phyloP scores from a whole-genome alignment of 2,888 invertebrate genomes.

The Hemaris fuciformis region DNA sequence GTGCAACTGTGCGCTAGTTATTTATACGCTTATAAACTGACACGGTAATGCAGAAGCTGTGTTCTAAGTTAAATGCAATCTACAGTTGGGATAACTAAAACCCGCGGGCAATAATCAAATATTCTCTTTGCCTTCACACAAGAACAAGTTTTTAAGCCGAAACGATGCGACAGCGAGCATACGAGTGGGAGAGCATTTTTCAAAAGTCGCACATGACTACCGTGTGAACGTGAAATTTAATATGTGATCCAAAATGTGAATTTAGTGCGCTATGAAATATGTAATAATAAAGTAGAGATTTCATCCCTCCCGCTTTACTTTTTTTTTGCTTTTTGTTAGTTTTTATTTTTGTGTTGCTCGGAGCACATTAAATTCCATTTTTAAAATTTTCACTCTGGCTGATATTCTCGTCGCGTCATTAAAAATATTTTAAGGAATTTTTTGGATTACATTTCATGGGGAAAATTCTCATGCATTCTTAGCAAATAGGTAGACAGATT shows the following conservation, averaged over 20 bases:
- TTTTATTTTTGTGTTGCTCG: too few species aligned
- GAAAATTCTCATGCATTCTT: too few species aligned
- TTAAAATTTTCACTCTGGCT: too few species aligned
- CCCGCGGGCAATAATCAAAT: not conserved
- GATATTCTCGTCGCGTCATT: too few species aligned
- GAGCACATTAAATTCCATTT: too few species aligned
- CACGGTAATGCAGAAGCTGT: too few species aligned
- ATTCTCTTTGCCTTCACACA: not conserved
- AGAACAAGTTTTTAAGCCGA: not conserved
- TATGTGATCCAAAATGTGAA: not conserved
- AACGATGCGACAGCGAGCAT: not conserved
- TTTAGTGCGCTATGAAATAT: not conserved
- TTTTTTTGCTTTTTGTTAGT: too few species aligned
- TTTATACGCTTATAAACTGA: too few species aligned
- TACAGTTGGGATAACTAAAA: not conserved
- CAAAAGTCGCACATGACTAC: not conserved
- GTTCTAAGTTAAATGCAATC: not conserved
- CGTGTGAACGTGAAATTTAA: not conserved
- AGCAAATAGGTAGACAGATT: too few species aligned
- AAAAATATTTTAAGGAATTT: too few species aligned
- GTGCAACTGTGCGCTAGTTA: too few species aligned
- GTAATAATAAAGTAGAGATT: not conserved
- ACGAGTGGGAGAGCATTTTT: not conserved
- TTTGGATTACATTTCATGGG: too few species aligned
- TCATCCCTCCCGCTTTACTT: not conserved